Evolutionary conservation across 2,888 invertebrate species (phyloP).

Genomic region (Petrolisthes cinctipes): DNA sequence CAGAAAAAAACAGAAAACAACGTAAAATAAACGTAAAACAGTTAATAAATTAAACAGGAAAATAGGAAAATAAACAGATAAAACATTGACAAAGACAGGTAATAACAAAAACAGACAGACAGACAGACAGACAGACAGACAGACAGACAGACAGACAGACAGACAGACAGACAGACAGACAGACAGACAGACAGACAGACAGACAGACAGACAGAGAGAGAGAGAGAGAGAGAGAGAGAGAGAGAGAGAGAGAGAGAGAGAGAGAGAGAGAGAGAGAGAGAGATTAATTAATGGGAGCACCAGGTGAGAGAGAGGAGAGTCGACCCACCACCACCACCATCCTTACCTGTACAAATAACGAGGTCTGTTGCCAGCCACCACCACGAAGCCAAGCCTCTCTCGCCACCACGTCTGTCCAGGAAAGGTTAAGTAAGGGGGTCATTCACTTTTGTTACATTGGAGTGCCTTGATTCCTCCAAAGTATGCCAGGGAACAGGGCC

Average conservation of each 20-base stretch:
- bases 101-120: no score
- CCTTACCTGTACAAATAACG: not conserved
- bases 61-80: not conserved
- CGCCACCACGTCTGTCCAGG: not conserved
- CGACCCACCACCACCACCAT: no score
- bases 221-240: constrained; percentile 33
- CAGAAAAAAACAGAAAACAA: not conserved
- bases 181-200: constrained; percentile 4
- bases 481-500: no score
- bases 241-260: constrained; percentile 29
- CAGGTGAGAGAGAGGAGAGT: no score
- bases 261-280: not conserved
- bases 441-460: no score
- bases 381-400: constrained; percentile 4
- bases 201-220: not conserved
- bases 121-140: constrained; percentile 4
- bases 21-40: not conserved
- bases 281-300: no score
- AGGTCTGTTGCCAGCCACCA: not conserved
- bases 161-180: constrained; percentile 19
- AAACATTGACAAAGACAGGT: not conserved
- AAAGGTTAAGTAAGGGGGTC: no score
- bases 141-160: not conserved
- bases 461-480: no score
- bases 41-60: not conserved